Evolutionary conservation across 2,888 invertebrate genomes (phyloP).

Genomic region (Watsonalla binaria): DNA sequence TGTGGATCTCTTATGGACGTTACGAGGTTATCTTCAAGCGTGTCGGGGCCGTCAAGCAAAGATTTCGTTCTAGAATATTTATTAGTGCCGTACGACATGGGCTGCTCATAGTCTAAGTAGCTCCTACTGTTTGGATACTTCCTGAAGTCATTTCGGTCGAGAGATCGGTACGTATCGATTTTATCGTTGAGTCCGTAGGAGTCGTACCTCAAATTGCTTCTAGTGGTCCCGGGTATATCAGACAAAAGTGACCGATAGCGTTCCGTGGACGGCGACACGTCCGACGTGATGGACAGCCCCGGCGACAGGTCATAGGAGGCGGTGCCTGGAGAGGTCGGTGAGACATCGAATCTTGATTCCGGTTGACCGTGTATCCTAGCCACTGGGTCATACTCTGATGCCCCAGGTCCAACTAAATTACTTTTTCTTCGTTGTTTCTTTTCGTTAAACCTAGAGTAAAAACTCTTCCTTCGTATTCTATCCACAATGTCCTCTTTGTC

Average conservation of each 20-base stretch:
- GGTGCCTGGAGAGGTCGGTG: conserved; percentile 59
- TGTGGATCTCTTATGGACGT: conserved; percentile 54
- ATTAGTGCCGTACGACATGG: conserved; percentile 54
- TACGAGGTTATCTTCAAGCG: conserved; percentile 46
- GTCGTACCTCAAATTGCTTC: conserved; percentile 58
- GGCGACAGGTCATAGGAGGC: conserved; percentile 56
- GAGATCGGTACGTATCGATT: conserved; percentile 68
- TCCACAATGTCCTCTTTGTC: conserved; percentile 88
- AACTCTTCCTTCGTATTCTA: conserved; percentile 92
- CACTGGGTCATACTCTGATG: conserved; percentile 76
- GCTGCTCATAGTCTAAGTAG: conserved; percentile 66
- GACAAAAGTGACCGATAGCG: conserved; percentile 61
- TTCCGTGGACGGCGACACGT: conserved; percentile 65
- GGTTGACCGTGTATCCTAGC: conserved; percentile 64
- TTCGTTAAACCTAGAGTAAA: conserved; percentile 93
- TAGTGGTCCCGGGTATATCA: conserved; percentile 51
- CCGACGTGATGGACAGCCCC: conserved; percentile 57
- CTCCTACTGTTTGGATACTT: conserved; percentile 61
- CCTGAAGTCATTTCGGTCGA: conserved; percentile 69
- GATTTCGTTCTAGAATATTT: conserved; percentile 71
- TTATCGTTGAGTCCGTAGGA: conserved; percentile 63
- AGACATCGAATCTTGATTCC: conserved; percentile 54
- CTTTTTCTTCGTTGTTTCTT: conserved; percentile 85
- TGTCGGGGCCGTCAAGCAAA: conserved; percentile 61
- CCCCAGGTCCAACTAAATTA: conserved; percentile 81